Evolutionary conservation across 1,140 invertebrate species (phyloP), one percentile per base, ranked within the genome.

Genomic region (Araneus ventricosus): DNA sequence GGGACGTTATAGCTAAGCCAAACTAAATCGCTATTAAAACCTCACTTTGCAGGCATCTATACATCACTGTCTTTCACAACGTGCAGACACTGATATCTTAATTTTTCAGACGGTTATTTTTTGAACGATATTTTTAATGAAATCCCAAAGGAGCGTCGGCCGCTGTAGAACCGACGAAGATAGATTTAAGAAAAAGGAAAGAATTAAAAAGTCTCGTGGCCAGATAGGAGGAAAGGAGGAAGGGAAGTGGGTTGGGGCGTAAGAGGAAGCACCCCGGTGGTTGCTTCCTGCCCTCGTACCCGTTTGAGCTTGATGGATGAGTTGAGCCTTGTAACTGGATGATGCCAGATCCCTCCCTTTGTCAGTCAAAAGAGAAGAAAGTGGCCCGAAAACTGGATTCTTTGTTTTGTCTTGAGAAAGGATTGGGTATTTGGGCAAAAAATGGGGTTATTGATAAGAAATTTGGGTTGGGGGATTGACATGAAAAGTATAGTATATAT

Each of bases 271-370:
- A 52, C 45, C 45, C 17, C 45, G 45, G 45, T 52, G 45, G 45
- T 17, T 52, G 45, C 45, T 52, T 52, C 45, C 45, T 67, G 63
- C 63, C 24, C 24, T 41, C 2, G 22, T 85, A 41, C 82, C n/a
- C 20, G 39, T 30, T 39, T 85, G 82, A 85, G 82, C 24, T 85
- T 85, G 82, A 85, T 85, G 82, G 82, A 85, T 85, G 82, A 85
- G 45, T 7, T 24, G 39, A 52, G 22, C 45, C 8, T 8, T 24
- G 82, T 52, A 45, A 85, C 20, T 24, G 39, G 75, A 39, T 39
- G 75, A 80, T 80, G 75, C 75, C 37, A 7, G 30, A 41, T 8
- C 75, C 3, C 24, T 20, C 34, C 34, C 17, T 20, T 7, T 3
- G 70, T 30, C 27, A 80, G 7, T 80, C 24, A 4, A 37, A 24